These are phyloP conservation scores for Drosophila azteca DNA, from an alignment of 1,140 invertebrate species.

Conservation along the genomic window DNA sequence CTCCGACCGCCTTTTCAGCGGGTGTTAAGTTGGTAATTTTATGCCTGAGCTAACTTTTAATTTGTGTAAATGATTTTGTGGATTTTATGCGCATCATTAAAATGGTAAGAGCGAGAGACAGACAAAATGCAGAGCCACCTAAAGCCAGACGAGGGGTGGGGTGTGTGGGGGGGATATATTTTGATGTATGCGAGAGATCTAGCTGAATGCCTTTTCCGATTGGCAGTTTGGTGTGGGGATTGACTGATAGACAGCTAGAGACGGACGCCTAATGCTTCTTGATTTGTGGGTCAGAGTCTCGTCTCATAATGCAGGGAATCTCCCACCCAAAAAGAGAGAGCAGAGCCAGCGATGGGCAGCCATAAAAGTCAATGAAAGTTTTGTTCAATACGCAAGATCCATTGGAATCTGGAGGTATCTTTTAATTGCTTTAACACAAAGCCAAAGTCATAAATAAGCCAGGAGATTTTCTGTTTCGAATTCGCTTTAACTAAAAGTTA, in stretches of 20 bases:
- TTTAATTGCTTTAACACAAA: too few species aligned
- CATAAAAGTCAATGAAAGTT: constrained; percentile 21
- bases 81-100: constrained; percentile 78
- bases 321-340: constrained; percentile 2
- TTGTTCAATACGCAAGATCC: too few species aligned
- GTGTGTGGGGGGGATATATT: constrained; percentile 25
- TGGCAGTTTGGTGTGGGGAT: constrained; percentile 20
- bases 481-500: too few species aligned
- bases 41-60: constrained; percentile 82
- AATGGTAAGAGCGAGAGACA: constrained; percentile 26
- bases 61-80: constrained; percentile 80
- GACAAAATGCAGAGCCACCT: constrained; percentile 16
- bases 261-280: constrained; percentile 63
- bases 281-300: constrained; percentile 65
- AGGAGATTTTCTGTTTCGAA: too few species aligned
- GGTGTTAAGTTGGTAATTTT: constrained; percentile 83
- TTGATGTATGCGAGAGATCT: constrained; percentile 56
- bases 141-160: neutral
- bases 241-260: constrained; percentile 52
- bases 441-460: too few species aligned
- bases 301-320: constrained; percentile 3
- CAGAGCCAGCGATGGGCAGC: constrained; percentile 4
- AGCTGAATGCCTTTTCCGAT: constrained; percentile 37
- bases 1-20: constrained; percentile 38
- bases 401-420: too few species aligned